Percentiles rank a stretch among this genome's conserved stretches.
Conservation (phyloP, 1,140 invertebrate genomes). For the Chironomus striatipennis region DNA sequence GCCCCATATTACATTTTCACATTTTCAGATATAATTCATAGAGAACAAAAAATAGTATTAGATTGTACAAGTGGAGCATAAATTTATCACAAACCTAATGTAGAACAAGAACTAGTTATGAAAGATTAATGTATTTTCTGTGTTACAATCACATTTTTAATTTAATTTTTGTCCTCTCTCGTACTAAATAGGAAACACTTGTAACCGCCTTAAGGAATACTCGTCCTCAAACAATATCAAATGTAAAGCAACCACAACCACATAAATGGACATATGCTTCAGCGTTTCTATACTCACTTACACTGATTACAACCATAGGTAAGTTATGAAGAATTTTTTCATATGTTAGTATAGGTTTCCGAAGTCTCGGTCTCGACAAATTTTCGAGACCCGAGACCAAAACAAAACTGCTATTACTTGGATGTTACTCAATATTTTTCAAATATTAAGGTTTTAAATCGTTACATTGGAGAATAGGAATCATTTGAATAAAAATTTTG, state of each 20-base stretch:
- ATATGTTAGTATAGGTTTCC: too few species aligned
- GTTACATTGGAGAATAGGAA: too few species aligned
- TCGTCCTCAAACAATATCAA: constrained; percentile 34
- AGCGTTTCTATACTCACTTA: constrained; percentile 89
- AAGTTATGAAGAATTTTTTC: constrained; percentile 39
- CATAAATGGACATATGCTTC: constrained; percentile 84
- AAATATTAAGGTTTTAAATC: too few species aligned
- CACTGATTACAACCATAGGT: constrained; percentile 95
- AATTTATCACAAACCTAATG: neutral
- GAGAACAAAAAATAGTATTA: neutral
- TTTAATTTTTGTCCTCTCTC: constrained; percentile 30
- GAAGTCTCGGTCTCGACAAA: too few species aligned
- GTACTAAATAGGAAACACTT: constrained; percentile 39
- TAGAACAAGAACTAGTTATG: neutral
- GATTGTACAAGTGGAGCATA: neutral
- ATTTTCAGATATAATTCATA: neutral
- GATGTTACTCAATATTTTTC: too few species aligned
- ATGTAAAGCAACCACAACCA: constrained; percentile 41
- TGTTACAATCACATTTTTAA: constrained; percentile 24
- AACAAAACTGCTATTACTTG: too few species aligned
- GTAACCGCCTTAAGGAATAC: constrained; percentile 39
- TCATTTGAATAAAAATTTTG: too few species aligned
- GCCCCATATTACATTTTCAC: too few species aligned
- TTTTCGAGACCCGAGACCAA: too few species aligned
- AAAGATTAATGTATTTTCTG: constrained; percentile 13